Percentiles rank a stretch among this genome's conserved stretches.
Conservation (phyloP, 2,113 vertebrate genomes). For the Etia nguti region DNA sequence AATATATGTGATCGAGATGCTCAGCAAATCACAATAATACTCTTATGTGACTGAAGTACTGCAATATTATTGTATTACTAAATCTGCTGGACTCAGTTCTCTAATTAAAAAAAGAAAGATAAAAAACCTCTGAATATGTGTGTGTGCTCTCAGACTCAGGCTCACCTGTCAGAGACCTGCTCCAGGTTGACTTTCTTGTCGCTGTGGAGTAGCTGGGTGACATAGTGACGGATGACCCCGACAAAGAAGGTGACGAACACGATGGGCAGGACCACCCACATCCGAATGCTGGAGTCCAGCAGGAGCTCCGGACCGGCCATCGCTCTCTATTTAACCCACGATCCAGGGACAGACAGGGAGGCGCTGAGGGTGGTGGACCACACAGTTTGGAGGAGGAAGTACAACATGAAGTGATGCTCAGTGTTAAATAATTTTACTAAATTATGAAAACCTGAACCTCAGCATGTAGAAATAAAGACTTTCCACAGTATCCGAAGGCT, state of each 20-base stretch:
- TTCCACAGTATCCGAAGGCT: neutral
- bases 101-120: neutral
- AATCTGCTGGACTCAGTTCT: neutral
- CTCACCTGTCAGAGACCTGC: slow-evolving; percentile 78
- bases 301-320: slow-evolving; percentile 79
- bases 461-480: neutral
- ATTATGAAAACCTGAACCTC: neutral
- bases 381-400: neutral
- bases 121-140: neutral
- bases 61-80: neutral
- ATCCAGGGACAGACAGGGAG: neutral
- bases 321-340: neutral
- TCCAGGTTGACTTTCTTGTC: slow-evolving; percentile 75
- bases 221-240: slow-evolving; percentile 79
- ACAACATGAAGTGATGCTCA: neutral
- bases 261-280: slow-evolving; percentile 82
- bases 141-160: neutral
- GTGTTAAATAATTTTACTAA: neutral
- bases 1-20: neutral
- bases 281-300: slow-evolving; percentile 78
- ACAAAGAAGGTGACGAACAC: slow-evolving; percentile 80
- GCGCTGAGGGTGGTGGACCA: neutral
- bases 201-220: slow-evolving; percentile 75
- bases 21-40: neutral
- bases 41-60: neutral